Evolutionary conservation across 1,140 invertebrate genomes (phyloP).

Genomic region (Holotrichia oblita): DNA sequence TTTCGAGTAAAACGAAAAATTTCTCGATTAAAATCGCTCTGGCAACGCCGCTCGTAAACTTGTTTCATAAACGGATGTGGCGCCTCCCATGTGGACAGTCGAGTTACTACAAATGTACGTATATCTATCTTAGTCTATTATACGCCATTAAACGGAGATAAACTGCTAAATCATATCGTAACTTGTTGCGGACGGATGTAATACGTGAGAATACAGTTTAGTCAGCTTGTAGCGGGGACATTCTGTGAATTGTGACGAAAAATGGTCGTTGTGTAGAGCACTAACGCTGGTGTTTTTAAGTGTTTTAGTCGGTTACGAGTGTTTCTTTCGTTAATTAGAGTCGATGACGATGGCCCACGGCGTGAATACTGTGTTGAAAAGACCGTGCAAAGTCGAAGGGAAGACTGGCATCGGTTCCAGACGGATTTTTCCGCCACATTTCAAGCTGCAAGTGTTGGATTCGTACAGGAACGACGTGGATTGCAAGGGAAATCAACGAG

Average conservation of each 20-base stretch:
- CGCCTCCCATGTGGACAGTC: slow-evolving; percentile 54
- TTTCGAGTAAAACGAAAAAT: not conserved
- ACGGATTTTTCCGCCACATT: slow-evolving; percentile 84
- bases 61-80: slow-evolving; percentile 74
- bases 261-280: slow-evolving; percentile 59
- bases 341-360: slow-evolving; percentile 66
- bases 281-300: slow-evolving; percentile 14
- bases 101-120: slow-evolving; percentile 43
- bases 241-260: slow-evolving; percentile 61
- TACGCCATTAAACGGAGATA: not conserved
- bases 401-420: slow-evolving; percentile 75
- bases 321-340: slow-evolving; percentile 51
- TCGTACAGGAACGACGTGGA: slow-evolving; percentile 84
- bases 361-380: slow-evolving; percentile 64
- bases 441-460: slow-evolving; percentile 86
- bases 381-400: slow-evolving; percentile 59
- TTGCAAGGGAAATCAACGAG: slow-evolving; percentile 84
- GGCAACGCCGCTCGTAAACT: slow-evolving; percentile 69
- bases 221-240: slow-evolving; percentile 58
- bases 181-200: slow-evolving; percentile 40
- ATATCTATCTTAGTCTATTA: not conserved
- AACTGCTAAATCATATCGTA: not conserved
- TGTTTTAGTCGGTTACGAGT: slow-evolving; percentile 17
- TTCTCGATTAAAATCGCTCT: slow-evolving; percentile 41
- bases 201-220: slow-evolving; percentile 60